Percentiles rank a stretch among this genome's conserved stretches.
Evolutionary conservation across 2,888 invertebrate species (phyloP).

Genomic region (Ferdinandea cuprea): DNA sequence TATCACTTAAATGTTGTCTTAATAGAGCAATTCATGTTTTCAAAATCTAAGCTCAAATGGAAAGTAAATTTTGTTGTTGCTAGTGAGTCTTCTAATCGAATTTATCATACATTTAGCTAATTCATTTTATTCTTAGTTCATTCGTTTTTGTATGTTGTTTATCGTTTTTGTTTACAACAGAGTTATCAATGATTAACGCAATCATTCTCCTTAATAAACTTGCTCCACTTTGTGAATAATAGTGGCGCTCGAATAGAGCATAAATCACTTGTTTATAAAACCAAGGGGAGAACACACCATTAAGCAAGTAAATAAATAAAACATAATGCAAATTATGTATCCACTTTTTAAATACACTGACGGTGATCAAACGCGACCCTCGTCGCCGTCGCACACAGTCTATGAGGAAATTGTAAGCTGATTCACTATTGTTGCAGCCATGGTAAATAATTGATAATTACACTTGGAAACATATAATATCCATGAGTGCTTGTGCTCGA

Average conservation of each 20-base stretch:
- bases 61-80: neutral
- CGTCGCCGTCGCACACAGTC: slow-evolving; percentile 47
- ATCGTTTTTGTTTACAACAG: slow-evolving; percentile 28
- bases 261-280: slow-evolving; percentile 45
- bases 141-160: neutral
- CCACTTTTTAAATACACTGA: slow-evolving; percentile 12
- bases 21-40: no score
- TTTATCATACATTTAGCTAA: neutral
- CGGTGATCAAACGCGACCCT: slow-evolving; percentile 50
- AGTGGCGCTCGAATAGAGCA: slow-evolving; percentile 66
- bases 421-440: slow-evolving; percentile 48
- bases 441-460: slow-evolving; percentile 72
- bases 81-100: neutral
- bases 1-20: no score
- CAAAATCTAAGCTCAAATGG: no score
- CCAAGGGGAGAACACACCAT: slow-evolving; percentile 32
- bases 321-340: slow-evolving; percentile 27
- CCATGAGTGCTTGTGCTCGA: slow-evolving; percentile 23
- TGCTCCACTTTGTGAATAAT: neutral
- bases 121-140: neutral
- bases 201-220: slow-evolving; percentile 7
- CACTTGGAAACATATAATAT: slow-evolving; percentile 42
- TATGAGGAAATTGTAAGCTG: slow-evolving; percentile 65
- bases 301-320: slow-evolving; percentile 52
- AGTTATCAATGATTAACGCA: neutral